phyloP scores from a whole-genome alignment of 2,888 invertebrate genomes.

The Tolmerus cingulatus region DNA sequence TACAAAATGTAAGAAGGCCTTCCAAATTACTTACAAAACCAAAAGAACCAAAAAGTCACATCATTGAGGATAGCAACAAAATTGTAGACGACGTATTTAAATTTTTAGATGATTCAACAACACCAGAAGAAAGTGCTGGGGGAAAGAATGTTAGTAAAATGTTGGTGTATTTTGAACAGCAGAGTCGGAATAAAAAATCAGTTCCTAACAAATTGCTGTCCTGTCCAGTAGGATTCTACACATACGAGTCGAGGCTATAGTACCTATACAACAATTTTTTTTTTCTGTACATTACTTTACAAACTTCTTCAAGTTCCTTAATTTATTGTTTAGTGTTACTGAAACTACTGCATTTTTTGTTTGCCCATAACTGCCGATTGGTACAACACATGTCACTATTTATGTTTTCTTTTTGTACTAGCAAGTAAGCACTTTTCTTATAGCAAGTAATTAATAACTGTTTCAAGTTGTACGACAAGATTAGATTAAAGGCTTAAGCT shows the following conservation, averaged over 20 bases:
- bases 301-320: not conserved
- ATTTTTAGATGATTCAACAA: slow-evolving; percentile 67
- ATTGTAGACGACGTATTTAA: slow-evolving; percentile 75
- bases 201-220: slow-evolving; percentile 62
- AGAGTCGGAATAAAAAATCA: slow-evolving; percentile 57
- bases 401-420: not conserved
- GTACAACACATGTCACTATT: not conserved
- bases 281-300: not conserved
- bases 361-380: not conserved
- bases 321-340: not conserved
- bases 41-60: slow-evolving; percentile 56
- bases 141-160: slow-evolving; percentile 60
- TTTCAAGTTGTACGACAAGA: not conserved
- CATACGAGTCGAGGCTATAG: slow-evolving; percentile 53
- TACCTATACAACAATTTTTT: not conserved
- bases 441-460: not conserved
- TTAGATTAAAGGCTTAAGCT: not conserved
- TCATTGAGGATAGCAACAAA: slow-evolving; percentile 67
- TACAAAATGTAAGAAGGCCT: slow-evolving; percentile 71
- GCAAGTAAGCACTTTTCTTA: not conserved
- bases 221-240: slow-evolving; percentile 57
- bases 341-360: not conserved
- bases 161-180: slow-evolving; percentile 61
- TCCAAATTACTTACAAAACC: slow-evolving; percentile 70
- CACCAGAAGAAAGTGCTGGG: slow-evolving; percentile 52